Evolutionary conservation across 2,113 vertebrate species (phyloP).

Genomic region (Uropsilus gracilis): DNA sequence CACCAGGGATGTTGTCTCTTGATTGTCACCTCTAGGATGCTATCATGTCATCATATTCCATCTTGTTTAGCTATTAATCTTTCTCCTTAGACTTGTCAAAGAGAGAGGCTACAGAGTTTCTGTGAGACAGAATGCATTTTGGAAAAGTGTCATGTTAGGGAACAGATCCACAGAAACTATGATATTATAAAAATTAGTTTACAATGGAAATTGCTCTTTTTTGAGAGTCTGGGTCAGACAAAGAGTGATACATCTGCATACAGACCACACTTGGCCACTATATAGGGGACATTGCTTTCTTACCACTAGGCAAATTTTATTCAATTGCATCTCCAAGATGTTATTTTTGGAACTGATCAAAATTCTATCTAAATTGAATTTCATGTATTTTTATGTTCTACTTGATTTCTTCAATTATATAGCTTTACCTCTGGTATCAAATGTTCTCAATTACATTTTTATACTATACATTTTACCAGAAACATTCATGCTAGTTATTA

Average conservation of each 20-base stretch:
- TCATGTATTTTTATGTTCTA: conserved; percentile 61
- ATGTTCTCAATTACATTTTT: conserved; percentile 61
- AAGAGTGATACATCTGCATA: conserved; percentile 35
- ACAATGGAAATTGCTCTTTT: conserved; percentile 45
- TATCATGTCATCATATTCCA: conserved; percentile 44
- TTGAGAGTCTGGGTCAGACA: conserved; percentile 41
- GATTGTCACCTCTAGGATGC: conserved; percentile 54
- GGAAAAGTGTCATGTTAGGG: conserved; percentile 7
- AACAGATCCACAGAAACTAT: conserved; percentile 38
- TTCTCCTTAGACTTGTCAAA: conserved; percentile 25
- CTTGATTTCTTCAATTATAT: conserved; percentile 52
- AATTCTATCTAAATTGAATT: conserved; percentile 52
- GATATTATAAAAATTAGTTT: conserved; percentile 63
- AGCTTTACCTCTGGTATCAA: conserved; percentile 58
- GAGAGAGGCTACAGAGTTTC: not conserved
- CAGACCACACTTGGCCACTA: not conserved
- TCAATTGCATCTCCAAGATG: conserved; percentile 21
- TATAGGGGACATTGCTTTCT: not conserved
- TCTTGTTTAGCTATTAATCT: conserved; percentile 45
- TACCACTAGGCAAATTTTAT: not conserved
- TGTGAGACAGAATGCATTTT: not conserved
- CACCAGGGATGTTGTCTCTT: not conserved
- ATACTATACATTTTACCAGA: conserved; percentile 65
- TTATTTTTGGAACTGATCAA: conserved; percentile 58
- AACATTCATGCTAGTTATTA: conserved; percentile 74